A percentile compares a stretch with the other conserved stretches of the same genome.
These are phyloP conservation scores for Triplophysa tibetana DNA, from an alignment of 2,113 vertebrate species.

Conservation along the genomic window DNA sequence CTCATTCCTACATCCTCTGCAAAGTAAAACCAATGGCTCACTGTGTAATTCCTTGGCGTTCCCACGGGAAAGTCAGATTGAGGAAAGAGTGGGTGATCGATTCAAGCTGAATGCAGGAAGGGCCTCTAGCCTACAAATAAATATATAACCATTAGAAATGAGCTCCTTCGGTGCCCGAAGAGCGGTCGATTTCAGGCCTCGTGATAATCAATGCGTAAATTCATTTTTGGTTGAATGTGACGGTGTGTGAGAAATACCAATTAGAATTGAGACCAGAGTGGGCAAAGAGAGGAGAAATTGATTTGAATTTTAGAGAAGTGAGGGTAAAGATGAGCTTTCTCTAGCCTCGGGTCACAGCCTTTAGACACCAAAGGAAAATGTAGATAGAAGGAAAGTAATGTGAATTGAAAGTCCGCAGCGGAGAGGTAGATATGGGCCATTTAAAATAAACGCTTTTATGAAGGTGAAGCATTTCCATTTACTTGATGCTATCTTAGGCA, in stretches of 20 bases:
- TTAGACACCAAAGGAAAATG: background rate
- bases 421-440: background rate
- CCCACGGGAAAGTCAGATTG: constrained; percentile 48
- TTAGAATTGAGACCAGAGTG: constrained; percentile 54
- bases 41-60: constrained; percentile 56
- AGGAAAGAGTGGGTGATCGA: constrained; percentile 61
- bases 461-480: constrained; percentile 1
- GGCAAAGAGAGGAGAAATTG: constrained; percentile 2
- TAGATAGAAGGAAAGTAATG: background rate
- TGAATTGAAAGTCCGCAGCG: background rate
- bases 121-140: constrained; percentile 39
- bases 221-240: constrained; percentile 73
- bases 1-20: constrained; percentile 58
- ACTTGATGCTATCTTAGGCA: too few relatives aligned
- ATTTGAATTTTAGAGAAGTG: constrained; percentile 16
- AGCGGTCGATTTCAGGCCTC: constrained; percentile 40
- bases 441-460: background rate
- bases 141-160: constrained; percentile 26
- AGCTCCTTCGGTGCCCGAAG: constrained; percentile 31
- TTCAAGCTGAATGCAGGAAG: constrained; percentile 59
- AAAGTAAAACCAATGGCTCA: constrained; percentile 61
- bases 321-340: background rate
- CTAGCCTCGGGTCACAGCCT: constrained; percentile 7
- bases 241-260: constrained; percentile 61
- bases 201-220: constrained; percentile 69